Percentiles rank a stretch among this genome's conserved stretches.
phyloP scores from a whole-genome alignment of 2,113 vertebrate species.

The Trochalopteron elliotii region DNA sequence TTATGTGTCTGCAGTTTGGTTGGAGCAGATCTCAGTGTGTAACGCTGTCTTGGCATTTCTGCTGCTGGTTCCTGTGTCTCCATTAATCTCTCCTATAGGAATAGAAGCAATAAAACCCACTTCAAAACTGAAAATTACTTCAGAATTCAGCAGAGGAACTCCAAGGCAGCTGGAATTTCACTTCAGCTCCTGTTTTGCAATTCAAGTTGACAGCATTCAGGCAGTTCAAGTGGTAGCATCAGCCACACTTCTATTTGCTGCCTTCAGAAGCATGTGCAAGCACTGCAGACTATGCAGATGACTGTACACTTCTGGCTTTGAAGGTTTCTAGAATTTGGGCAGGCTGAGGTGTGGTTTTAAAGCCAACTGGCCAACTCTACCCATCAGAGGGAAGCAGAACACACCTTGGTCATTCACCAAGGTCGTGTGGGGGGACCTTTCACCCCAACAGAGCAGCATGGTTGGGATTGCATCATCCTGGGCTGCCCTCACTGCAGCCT shows the following conservation, averaged over 20 bases:
- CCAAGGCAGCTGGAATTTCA: slow-evolving; percentile 20
- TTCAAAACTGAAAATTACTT: slow-evolving; percentile 13
- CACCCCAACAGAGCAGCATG: rapidly evolving
- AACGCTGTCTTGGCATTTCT: neutral
- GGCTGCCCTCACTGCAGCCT: neutral
- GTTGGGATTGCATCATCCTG: neutral
- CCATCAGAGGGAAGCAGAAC: neutral
- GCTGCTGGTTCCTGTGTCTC: neutral
- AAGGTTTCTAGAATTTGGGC: neutral
- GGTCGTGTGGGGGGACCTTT: neutral
- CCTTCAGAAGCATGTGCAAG: neutral
- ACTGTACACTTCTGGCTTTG: neutral
- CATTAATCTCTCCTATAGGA: neutral
- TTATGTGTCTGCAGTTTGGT: neutral
- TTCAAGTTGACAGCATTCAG: neutral
- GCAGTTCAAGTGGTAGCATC: neutral
- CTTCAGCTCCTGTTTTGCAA: slow-evolving; percentile 26
- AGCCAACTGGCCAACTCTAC: neutral
- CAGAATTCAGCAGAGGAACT: slow-evolving; percentile 30
- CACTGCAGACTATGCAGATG: neutral
- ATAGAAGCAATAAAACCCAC: neutral
- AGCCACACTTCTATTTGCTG: neutral
- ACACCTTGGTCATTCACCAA: neutral
- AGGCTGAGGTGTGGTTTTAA: neutral
- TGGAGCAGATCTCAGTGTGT: neutral